Evolutionary conservation across 1,140 invertebrate genomes (phyloP).

Genomic region (Onthophagus taurus): DNA sequence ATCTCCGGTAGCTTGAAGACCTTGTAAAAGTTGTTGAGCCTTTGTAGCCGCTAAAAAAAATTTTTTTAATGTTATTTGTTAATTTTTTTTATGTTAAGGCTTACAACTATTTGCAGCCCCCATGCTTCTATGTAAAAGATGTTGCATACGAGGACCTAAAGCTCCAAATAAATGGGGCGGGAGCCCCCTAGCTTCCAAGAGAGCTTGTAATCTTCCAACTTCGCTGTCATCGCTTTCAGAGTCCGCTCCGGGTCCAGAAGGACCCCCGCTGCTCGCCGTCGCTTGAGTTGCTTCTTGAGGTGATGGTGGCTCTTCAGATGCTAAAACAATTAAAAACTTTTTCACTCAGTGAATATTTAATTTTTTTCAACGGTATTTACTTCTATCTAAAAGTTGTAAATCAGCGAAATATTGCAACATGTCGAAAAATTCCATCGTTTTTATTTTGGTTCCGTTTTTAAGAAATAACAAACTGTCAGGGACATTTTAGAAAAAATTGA

Average conservation of each 20-base stretch:
- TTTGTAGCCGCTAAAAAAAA: constrained; percentile 63
- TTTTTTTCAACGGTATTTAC: constrained; percentile 3
- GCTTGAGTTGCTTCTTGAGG: constrained; percentile 35
- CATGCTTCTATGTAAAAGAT: constrained; percentile 89
- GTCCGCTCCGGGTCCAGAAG: constrained; percentile 35
- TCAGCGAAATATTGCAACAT: constrained; percentile 6
- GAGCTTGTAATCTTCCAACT: constrained; percentile 77
- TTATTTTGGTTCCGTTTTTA: too few species aligned
- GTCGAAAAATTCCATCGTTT: constrained; percentile 9
- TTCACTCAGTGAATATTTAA: too few species aligned
- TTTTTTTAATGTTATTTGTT: background rate
- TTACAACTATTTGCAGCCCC: constrained; percentile 71
- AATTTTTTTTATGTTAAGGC: constrained; percentile 15
- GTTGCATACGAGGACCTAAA: constrained; percentile 93
- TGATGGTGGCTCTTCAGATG: constrained; percentile 33
- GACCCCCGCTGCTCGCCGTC: constrained; percentile 26
- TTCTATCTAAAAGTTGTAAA: background rate
- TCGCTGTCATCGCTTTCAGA: constrained; percentile 74
- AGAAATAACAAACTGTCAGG: too few species aligned
- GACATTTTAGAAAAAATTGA: too few species aligned
- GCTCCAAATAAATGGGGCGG: constrained; percentile 93
- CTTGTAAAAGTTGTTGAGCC: constrained; percentile 87
- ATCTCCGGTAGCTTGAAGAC: constrained; percentile 86
- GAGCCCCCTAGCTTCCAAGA: constrained; percentile 87
- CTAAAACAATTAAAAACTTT: constrained; percentile 16